Percentiles rank a stretch among this genome's conserved stretches.
phyloP scores from a whole-genome alignment of 2,888 invertebrate genomes.

The Stenolophus ochropezus region DNA sequence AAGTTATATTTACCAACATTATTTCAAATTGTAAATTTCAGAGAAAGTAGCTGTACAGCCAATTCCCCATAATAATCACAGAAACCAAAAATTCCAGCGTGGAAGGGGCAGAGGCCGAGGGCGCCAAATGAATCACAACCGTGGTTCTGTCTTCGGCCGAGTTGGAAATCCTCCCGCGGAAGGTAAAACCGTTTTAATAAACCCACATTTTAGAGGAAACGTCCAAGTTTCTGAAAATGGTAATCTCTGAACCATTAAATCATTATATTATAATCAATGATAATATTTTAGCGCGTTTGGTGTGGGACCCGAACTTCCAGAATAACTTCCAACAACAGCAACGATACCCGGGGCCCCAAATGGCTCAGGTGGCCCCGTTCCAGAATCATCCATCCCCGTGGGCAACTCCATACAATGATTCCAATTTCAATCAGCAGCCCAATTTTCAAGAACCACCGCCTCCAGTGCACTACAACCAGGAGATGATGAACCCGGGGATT shows the following conservation, averaged over 20 bases:
- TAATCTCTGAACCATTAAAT: conserved; percentile 66
- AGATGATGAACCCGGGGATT: conserved; percentile 16
- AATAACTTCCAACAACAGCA: conserved; percentile 17
- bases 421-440: conserved; percentile 31
- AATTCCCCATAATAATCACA: neutral
- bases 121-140: conserved; percentile 30
- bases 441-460: conserved; percentile 39
- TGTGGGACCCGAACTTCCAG: conserved; percentile 63
- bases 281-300: conserved; percentile 63
- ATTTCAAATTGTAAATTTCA: conserved; percentile 28
- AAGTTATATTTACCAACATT: neutral
- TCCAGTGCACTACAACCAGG: conserved; percentile 12
- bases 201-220: conserved; percentile 80
- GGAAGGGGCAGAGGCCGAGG: conserved; percentile 51
- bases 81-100: conserved; percentile 45
- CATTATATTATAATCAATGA: neutral
- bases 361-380: conserved; percentile 48
- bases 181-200: conserved; percentile 80
- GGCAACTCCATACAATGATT: conserved; percentile 6
- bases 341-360: conserved; percentile 38
- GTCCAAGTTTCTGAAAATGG: conserved; percentile 76
- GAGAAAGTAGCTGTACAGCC: conserved; percentile 47
- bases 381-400: conserved; percentile 44
- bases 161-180: conserved; percentile 62
- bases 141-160: conserved; percentile 49